Percentiles rank a stretch among this genome's conserved stretches.
Evolutionary conservation across 2,888 invertebrate genomes (phyloP).

Genomic region (Clanis bilineata): DNA sequence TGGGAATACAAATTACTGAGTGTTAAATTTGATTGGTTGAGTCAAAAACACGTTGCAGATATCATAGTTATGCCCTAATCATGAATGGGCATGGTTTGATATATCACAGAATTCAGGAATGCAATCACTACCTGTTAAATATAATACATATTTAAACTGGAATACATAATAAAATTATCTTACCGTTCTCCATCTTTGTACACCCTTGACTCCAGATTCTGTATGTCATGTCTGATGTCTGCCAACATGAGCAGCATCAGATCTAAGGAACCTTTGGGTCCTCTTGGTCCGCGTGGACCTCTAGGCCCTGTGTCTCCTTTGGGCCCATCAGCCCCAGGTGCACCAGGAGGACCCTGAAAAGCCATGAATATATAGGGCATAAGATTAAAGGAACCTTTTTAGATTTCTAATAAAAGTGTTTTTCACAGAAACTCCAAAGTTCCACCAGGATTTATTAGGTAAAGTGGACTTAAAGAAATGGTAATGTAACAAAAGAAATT

Average conservation of each 20-base stretch:
- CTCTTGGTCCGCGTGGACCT: slow-evolving; percentile 82
- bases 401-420: too few relatives aligned
- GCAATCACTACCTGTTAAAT: too few relatives aligned
- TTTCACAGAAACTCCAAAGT: too few relatives aligned
- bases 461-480: too few relatives aligned
- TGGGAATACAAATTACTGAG: slow-evolving; percentile 37
- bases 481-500: too few relatives aligned
- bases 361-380: neutral
- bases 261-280: slow-evolving; percentile 84
- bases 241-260: slow-evolving; percentile 84
- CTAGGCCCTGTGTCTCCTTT: slow-evolving; percentile 83
- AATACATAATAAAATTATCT: slow-evolving; percentile 29
- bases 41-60: too few relatives aligned
- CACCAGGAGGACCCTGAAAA: slow-evolving; percentile 83
- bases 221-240: slow-evolving; percentile 84
- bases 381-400: too few relatives aligned
- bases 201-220: slow-evolving; percentile 82
- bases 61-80: too few relatives aligned
- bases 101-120: too few relatives aligned
- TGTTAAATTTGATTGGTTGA: too few relatives aligned
- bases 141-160: slow-evolving; percentile 17
- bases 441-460: too few relatives aligned
- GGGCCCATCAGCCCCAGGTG: slow-evolving; percentile 83
- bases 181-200: slow-evolving; percentile 77
- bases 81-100: too few relatives aligned